phyloP scores from a whole-genome alignment of 1,140 invertebrate genomes.

The Drosophila parabipectinata region DNA sequence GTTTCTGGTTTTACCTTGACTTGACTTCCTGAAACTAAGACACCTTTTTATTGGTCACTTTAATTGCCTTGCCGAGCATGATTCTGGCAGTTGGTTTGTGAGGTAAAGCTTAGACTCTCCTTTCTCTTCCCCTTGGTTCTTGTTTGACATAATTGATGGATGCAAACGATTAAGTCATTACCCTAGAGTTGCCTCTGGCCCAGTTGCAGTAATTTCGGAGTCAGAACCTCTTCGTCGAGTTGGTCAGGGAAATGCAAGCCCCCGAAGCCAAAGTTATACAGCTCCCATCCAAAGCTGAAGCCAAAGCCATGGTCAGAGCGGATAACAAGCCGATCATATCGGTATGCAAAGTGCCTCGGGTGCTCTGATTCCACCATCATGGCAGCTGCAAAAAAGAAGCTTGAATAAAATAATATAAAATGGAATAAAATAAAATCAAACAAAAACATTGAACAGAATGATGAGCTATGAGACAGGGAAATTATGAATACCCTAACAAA shows the following conservation, averaged over 20 bases:
- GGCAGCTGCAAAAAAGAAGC: conserved; percentile 25
- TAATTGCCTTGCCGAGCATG: conserved; percentile 5
- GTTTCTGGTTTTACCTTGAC: not conserved
- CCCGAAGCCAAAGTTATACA: not conserved
- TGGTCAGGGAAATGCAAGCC: conserved; percentile 6
- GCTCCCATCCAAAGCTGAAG: conserved; percentile 1
- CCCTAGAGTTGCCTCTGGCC: conserved; percentile 28
- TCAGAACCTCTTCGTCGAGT: conserved; percentile 12
- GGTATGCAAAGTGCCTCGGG: conserved; percentile 57
- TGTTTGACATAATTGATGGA: conserved; percentile 33
- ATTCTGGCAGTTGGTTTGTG: conserved; percentile 7
- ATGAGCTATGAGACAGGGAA: not conserved
- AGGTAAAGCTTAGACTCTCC: conserved; percentile 9
- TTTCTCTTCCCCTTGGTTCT: not conserved
- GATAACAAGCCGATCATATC: conserved; percentile 65
- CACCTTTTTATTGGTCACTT: not conserved
- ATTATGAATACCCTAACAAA: conserved; percentile 13
- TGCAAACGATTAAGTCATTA: conserved; percentile 41
- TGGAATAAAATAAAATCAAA: conserved; percentile 26
- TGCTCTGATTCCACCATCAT: conserved; percentile 26
- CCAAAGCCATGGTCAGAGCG: conserved; percentile 30
- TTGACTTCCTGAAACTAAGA: conserved; percentile 29
- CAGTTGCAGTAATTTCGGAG: conserved; percentile 16
- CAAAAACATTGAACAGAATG: not conserved
- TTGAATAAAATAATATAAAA: conserved; percentile 46